Evolutionary conservation across 2,888 invertebrate species (phyloP).

Genomic region (Galerucella pusilla): DNA sequence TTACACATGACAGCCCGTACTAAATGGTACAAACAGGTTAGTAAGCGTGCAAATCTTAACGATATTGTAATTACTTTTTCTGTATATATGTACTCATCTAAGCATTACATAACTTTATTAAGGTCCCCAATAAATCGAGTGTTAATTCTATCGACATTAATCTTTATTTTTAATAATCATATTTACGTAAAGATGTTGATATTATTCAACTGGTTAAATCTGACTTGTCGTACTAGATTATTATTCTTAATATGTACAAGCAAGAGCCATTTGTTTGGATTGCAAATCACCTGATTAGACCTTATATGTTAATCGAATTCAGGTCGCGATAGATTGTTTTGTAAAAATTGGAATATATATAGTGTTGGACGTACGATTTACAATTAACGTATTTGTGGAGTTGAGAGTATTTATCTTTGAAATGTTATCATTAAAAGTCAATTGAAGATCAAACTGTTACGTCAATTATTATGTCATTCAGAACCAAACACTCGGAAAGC

Average conservation of each 20-base stretch:
- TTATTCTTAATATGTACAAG: conserved; percentile 23
- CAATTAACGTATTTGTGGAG: not conserved
- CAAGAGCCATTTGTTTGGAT: conserved; percentile 16
- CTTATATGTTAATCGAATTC: conserved; percentile 31
- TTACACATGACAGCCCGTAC: conserved; percentile 9
- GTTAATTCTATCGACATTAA: conserved; percentile 5
- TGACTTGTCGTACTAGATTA: conserved; percentile 12
- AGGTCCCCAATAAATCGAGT: conserved; percentile 9
- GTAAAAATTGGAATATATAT: conserved; percentile 19
- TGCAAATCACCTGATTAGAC: conserved; percentile 37
- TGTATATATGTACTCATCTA: conserved; percentile 9
- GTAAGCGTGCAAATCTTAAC: conserved; percentile 10
- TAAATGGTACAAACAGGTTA: conserved; percentile 21
- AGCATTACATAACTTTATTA: conserved; percentile 20
- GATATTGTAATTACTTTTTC: conserved; percentile 9
- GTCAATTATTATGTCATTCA: too few species aligned
- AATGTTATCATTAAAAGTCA: too few species aligned
- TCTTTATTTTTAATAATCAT: not conserved
- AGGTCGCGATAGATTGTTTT: conserved; percentile 22
- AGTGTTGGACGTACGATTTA: conserved; percentile 3
- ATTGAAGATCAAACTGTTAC: too few species aligned
- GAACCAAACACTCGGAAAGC: too few species aligned
- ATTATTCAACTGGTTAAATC: conserved; percentile 3
- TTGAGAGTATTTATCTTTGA: not conserved
- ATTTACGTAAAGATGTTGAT: not conserved